These are phyloP conservation scores for Hyperoplus immaculatus DNA, from an alignment of 2,797 vertebrate species.

Conservation along the genomic window DNA sequence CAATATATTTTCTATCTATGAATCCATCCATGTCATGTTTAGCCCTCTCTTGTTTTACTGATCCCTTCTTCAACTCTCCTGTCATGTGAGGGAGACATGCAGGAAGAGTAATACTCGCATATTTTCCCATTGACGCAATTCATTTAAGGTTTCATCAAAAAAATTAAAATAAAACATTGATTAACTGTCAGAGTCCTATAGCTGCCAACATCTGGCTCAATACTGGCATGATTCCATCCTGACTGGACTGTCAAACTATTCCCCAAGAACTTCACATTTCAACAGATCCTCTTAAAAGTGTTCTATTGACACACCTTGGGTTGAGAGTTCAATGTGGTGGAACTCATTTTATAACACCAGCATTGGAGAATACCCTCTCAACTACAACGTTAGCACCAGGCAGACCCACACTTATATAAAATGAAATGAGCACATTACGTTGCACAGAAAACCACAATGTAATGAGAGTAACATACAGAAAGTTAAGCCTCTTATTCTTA, in stretches of 20 bases:
- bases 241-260: background rate
- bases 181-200: background rate
- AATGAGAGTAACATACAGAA: too few relatives aligned
- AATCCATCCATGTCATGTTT: background rate
- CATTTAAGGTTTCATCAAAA: too few relatives aligned
- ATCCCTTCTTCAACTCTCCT: background rate
- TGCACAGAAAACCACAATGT: too few relatives aligned
- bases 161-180: background rate
- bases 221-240: background rate
- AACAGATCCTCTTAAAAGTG: background rate
- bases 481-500: too few relatives aligned
- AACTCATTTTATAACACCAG: background rate
- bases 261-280: background rate
- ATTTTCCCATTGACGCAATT: background rate
- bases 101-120: background rate
- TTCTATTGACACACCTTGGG: background rate
- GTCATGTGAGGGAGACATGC: background rate
- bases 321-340: background rate
- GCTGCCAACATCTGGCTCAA: background rate
- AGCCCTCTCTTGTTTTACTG: conserved; percentile 8
- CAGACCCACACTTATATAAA: background rate
- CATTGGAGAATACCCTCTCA: background rate
- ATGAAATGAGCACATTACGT: background rate
- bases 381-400: background rate
- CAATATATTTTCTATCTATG: background rate